These are phyloP conservation scores for Chaetura pelagica DNA, from an alignment of 2,113 vertebrate genomes.

Conservation along the genomic window DNA sequence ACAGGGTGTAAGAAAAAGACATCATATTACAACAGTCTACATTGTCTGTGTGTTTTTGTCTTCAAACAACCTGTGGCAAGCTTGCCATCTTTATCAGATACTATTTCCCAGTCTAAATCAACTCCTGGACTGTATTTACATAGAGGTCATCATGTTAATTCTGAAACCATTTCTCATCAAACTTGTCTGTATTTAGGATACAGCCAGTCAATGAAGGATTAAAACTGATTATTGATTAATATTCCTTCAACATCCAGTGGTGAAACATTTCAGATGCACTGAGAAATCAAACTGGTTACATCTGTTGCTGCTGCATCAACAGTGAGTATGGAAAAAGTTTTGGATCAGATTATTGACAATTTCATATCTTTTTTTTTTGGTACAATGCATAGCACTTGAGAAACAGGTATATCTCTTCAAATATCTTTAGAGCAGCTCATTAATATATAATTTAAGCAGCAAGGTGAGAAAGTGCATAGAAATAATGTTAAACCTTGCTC, in stretches of 20 bases:
- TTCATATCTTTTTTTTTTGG: not conserved
- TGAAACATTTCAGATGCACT: not conserved
- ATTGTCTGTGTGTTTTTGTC: rapidly evolving
- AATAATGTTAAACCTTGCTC: rapidly evolving
- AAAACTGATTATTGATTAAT: not conserved
- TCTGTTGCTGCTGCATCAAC: not conserved
- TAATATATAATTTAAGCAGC: not conserved
- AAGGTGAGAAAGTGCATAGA: not conserved
- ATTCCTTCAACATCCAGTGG: not conserved
- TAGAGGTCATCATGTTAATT: not conserved
- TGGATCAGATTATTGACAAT: not conserved
- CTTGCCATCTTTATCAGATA: not conserved
- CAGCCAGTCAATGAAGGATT: not conserved
- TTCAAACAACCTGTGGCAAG: rapidly evolving
- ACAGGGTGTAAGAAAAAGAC: not conserved
- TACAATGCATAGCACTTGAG: not conserved
- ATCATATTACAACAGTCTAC: rapidly evolving
- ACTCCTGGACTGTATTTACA: not conserved
- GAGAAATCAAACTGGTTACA: not conserved
- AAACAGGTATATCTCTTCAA: not conserved
- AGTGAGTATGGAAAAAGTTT: not conserved
- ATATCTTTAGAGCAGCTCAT: not conserved
- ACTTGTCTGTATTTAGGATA: not conserved
- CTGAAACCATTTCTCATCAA: not conserved
- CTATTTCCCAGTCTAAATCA: not conserved